phyloP scores from a whole-genome alignment of 2,888 invertebrate genomes.

The Exocentrus adspersus region DNA sequence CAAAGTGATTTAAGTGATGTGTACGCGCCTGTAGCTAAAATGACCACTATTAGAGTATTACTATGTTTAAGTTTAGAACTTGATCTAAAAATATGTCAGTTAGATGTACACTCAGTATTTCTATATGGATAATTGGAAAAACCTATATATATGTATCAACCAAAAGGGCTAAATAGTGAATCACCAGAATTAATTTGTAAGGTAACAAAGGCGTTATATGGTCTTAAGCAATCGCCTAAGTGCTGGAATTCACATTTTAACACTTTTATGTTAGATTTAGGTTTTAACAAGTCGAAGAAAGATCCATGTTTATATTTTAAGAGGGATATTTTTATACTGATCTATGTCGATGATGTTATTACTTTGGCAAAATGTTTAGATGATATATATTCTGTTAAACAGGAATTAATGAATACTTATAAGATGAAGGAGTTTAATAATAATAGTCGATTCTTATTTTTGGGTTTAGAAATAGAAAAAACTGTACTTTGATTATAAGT shows the following conservation, averaged over 20 bases:
- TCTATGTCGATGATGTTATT: neutral
- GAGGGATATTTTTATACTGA: neutral
- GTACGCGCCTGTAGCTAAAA: neutral
- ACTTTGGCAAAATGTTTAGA: neutral
- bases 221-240: neutral
- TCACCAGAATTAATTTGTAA: neutral
- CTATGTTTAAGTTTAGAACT: neutral
- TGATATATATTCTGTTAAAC: constrained; percentile 7
- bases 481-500: neutral
- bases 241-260: constrained; percentile 8
- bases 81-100: neutral
- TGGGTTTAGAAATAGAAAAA: constrained; percentile 19
- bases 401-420: constrained; percentile 5
- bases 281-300: neutral
- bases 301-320: neutral
- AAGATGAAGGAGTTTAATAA: constrained; percentile 15
- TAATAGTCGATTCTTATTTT: neutral
- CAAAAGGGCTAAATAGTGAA: neutral
- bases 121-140: neutral
- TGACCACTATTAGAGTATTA: constrained; percentile 3
- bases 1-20: constrained; percentile 6
- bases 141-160: neutral
- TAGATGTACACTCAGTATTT: neutral
- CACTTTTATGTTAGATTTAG: neutral
- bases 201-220: constrained; percentile 2